Evolutionary conservation across 1,140 invertebrate genomes (phyloP).

Genomic region (Drosophila prosaltans): DNA sequence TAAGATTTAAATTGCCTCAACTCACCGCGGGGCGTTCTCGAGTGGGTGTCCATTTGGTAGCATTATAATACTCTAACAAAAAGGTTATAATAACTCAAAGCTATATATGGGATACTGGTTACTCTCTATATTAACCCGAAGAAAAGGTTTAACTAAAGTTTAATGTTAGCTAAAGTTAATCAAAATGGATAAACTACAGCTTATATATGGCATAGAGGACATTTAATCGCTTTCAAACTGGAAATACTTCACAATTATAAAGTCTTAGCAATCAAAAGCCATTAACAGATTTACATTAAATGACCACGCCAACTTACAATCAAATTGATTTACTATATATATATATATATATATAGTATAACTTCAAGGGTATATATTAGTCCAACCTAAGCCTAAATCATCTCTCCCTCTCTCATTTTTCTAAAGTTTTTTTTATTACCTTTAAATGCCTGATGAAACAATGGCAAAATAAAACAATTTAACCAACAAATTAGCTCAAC

Average conservation of each 20-base stretch:
- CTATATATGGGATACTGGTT: too few relatives aligned
- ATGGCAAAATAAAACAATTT: constrained; percentile 14
- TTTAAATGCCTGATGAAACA: not conserved
- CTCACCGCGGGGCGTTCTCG: constrained; percentile 24
- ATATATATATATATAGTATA: not conserved
- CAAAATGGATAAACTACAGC: too few relatives aligned
- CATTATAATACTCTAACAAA: not conserved
- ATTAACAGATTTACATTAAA: too few relatives aligned
- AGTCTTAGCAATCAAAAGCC: too few relatives aligned
- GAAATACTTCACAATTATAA: too few relatives aligned
- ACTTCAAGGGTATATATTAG: not conserved
- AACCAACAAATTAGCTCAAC: constrained; percentile 48
- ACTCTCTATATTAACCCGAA: too few relatives aligned
- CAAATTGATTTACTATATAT: not conserved
- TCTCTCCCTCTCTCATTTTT: not conserved
- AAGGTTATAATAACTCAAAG: not conserved
- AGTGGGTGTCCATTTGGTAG: constrained; percentile 31
- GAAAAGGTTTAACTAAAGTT: too few relatives aligned
- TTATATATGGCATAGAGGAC: too few relatives aligned
- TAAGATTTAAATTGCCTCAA: constrained; percentile 53
- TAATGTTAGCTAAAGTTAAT: too few relatives aligned
- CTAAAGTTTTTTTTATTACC: not conserved
- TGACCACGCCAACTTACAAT: not conserved
- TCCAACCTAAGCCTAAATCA: not conserved
- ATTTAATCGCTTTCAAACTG: too few relatives aligned